Base-by-base conservation (phyloP, 2,113 vertebrate genomes). In the Clinocottus analis region DNA sequence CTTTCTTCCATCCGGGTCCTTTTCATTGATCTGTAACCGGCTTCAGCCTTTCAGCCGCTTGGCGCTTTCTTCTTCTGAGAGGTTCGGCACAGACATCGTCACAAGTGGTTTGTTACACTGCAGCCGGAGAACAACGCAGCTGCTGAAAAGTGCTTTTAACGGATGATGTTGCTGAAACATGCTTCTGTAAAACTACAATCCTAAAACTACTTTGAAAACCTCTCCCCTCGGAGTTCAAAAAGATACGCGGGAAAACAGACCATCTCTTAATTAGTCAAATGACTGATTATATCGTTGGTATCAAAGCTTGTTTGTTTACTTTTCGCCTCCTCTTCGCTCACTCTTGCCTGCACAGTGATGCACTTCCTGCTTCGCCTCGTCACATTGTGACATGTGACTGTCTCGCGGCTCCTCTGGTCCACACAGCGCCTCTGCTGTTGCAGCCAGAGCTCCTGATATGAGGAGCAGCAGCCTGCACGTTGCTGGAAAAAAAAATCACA, bases 391-490 rank as follows among this genome's bases (percentile, higher is more conserved):
- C 89, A 87, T 55, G 90, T 90, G 88, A 91, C 75, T 73, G 1
- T 0, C 25, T 59, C 43, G 35, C 21, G 1, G 39, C 35, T n/a
- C 25, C 43, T 1, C 1, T 7, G 49, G 21, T 7, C 25, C 56
- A 2, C 47, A 85, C 85, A 86, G 90, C 90, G 91, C 91, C 92
- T 67, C 91, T 89, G 59, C 79, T 87, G 90, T n/a, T 59, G 4
- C 4, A 16, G 2, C 68, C 10, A 5, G 5, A 17, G 31, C 27
- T 11, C 69, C 45, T 69, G 61, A 21, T 3, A 2, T 2, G 17
- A 76, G n/a, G 21, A 27, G 0, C 19, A 4, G 21, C 1, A 10
- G 31, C 17, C 10, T 19, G 3, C 25, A 55, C 17, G 5, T 25
- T 0, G 6, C 47, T 63, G n/a, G n/a, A n/a, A n/a, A n/a, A 14